Percentiles rank a stretch among this genome's conserved stretches.
phyloP scores from a whole-genome alignment of 1,140 invertebrate species.

The Adelges cooleyi region DNA sequence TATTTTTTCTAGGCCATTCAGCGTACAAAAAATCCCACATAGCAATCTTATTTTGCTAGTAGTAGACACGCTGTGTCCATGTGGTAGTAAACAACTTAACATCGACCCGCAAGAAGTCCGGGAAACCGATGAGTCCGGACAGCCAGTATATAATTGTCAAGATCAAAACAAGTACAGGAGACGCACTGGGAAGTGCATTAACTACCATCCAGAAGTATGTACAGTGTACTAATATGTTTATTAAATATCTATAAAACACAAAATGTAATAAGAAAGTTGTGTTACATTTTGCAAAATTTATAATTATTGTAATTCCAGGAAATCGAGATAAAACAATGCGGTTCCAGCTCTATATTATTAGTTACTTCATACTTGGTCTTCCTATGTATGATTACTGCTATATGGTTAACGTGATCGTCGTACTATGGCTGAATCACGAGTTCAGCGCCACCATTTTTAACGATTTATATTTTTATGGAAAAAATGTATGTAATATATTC shows the following conservation, averaged over 20 bases:
- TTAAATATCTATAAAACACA: no score
- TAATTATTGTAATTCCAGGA: no score
- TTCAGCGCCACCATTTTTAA: background rate
- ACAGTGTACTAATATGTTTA: no score
- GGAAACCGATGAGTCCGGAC: slow-evolving; percentile 36
- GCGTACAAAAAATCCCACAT: slow-evolving; percentile 81
- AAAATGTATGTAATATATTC: slow-evolving; percentile 9
- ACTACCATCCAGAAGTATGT: slow-evolving; percentile 70
- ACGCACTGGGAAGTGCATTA: slow-evolving; percentile 67
- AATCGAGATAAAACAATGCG: slow-evolving; percentile 61
- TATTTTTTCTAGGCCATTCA: slow-evolving; percentile 58
- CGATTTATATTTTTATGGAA: background rate
- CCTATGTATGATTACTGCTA: background rate
- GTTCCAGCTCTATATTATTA: slow-evolving; percentile 38
- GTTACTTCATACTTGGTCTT: slow-evolving; percentile 17
- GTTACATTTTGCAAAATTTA: no score
- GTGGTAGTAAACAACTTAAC: slow-evolving; percentile 69
- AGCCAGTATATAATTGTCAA: slow-evolving; percentile 43
- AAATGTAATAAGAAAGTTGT: no score
- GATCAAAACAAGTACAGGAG: slow-evolving; percentile 50
- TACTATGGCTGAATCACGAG: slow-evolving; percentile 3
- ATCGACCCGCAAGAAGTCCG: slow-evolving; percentile 62
- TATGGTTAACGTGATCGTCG: slow-evolving; percentile 26
- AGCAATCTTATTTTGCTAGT: slow-evolving; percentile 82
- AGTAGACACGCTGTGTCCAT: slow-evolving; percentile 78